phyloP scores from a whole-genome alignment of 2,888 invertebrate genomes.

The Andricus curvator region DNA sequence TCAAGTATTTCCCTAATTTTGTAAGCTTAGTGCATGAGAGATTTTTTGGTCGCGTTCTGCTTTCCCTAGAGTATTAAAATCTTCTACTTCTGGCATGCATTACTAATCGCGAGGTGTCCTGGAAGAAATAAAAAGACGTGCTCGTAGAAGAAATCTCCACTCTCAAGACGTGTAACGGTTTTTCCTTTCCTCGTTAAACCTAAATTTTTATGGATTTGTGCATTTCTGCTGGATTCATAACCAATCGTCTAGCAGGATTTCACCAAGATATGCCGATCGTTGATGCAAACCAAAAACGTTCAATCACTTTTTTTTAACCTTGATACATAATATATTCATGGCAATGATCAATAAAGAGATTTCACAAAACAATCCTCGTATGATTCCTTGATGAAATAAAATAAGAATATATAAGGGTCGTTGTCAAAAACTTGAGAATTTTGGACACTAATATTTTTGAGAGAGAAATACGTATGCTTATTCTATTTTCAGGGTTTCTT shows the following conservation, averaged over 20 bases:
- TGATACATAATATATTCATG: constrained; percentile 12
- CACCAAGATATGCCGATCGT: background rate
- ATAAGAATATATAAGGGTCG: background rate
- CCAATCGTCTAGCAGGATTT: background rate
- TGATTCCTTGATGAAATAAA: background rate
- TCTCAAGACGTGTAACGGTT: background rate
- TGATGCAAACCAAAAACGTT: background rate
- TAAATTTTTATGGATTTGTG: background rate
- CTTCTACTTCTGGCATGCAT: constrained; percentile 6
- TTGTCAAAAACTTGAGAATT: too few species aligned
- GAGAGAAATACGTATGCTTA: too few species aligned
- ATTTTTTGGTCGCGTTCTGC: background rate
- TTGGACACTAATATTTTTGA: too few species aligned
- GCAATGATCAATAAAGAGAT: constrained; percentile 36
- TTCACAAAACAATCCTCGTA: constrained; percentile 1
- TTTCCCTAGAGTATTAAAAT: background rate
- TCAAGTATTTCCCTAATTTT: constrained; percentile 29
- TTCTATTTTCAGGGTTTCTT: too few species aligned
- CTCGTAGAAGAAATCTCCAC: background rate
- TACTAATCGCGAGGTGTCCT: background rate
- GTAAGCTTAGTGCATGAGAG: constrained; percentile 11
- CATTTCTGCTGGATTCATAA: background rate
- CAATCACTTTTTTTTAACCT: background rate
- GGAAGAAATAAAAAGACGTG: background rate
- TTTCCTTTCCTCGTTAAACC: background rate